phyloP scores from a whole-genome alignment of 2,113 vertebrate species.

The Peromyscus californicus region DNA sequence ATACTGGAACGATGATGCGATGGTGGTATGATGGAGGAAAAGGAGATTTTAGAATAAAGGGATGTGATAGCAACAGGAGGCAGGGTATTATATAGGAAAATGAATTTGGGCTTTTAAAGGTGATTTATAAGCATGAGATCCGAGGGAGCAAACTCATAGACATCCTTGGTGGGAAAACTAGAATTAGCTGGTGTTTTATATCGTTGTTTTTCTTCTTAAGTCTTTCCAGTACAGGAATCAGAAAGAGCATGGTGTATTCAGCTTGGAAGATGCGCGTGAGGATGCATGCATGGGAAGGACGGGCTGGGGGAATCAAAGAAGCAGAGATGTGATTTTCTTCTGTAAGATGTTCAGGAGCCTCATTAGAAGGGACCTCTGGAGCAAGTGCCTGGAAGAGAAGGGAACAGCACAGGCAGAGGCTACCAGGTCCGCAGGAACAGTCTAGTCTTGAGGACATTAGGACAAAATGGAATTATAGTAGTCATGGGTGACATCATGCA shows the following conservation, averaged over 20 bases:
- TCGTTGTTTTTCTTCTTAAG: not conserved
- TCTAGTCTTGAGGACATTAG: not conserved
- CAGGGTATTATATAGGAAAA: not conserved
- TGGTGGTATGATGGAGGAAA: not conserved
- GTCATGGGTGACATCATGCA: not conserved
- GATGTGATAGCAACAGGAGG: not conserved
- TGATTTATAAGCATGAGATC: not conserved
- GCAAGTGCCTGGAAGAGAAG: not conserved
- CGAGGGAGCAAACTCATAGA: not conserved
- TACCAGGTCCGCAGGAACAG: not conserved
- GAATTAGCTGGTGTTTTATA: not conserved
- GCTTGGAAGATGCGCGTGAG: not conserved
- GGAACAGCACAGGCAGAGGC: not conserved
- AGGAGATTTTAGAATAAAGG: conserved; percentile 16
- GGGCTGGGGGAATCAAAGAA: not conserved
- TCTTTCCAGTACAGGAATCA: not conserved
- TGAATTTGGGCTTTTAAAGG: not conserved
- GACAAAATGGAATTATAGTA: not conserved
- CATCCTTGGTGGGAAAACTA: not conserved
- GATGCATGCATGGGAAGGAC: not conserved
- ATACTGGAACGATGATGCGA: not conserved
- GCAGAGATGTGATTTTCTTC: not conserved
- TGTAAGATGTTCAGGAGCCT: not conserved
- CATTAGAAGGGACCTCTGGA: not conserved
- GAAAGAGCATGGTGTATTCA: not conserved